Percentiles rank a stretch among this genome's conserved stretches.
Evolutionary conservation across 2,113 vertebrate genomes (phyloP).

Genomic region (Gallinago paraguaiae): DNA sequence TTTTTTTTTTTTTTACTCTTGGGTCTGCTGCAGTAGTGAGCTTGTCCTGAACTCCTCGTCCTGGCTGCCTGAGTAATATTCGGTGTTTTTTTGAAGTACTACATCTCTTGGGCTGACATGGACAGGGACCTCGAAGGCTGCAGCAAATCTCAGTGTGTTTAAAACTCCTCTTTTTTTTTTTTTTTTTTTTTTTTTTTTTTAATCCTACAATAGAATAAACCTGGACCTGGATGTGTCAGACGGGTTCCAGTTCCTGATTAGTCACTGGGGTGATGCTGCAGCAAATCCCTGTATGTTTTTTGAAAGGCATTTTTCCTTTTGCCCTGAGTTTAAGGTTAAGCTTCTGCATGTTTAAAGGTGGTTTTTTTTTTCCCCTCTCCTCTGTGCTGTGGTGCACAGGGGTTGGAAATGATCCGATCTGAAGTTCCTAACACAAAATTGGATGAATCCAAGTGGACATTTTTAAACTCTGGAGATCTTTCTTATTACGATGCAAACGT

Average conservation of each 20-base stretch:
- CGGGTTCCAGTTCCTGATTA: background rate
- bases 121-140: background rate
- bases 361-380: background rate
- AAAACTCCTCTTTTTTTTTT: background rate
- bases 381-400: background rate
- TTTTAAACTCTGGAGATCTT: background rate
- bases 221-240: background rate
- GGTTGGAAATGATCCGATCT: background rate
- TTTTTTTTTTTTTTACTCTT: background rate
- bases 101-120: background rate
- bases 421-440: background rate
- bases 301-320: background rate
- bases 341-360: background rate
- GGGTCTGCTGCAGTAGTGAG: background rate
- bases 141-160: background rate
- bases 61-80: background rate
- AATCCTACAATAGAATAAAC: background rate
- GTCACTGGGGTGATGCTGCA: background rate
- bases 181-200: too few relatives aligned
- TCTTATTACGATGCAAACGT: background rate
- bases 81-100: accelerated
- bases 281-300: background rate
- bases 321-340: background rate
- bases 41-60: background rate
- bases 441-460: background rate